Evolutionary conservation across 1,140 invertebrate genomes (phyloP), one percentile per base, ranked within the genome.

Genomic region (Drosophila sulfurigaster): DNA sequence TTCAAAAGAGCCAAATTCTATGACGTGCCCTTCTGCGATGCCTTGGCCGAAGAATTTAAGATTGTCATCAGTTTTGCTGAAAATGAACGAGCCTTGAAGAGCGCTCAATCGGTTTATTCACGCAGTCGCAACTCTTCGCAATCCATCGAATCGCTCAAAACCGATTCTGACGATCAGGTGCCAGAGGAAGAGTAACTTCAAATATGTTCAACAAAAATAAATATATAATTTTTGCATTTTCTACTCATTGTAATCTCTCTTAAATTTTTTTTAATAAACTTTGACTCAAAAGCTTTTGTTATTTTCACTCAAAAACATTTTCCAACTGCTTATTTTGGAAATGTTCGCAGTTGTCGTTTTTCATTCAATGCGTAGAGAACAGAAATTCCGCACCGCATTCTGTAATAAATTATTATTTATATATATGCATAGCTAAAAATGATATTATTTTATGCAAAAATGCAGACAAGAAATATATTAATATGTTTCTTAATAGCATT

Each of bases 41-140:
- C 96, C 73, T 80, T 97, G 1, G 91, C 93, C 16, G 94, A 96
- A 81, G 97, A 98, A 87, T 82, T 97, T 4, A 95, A 95, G 82
- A 97, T 97, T 80, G 95, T 96, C 5, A 65, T 92, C 20, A 78
- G 72, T 38, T 87, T 92, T 63, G 59, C 75, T 20, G 86, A 91
- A 30, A 92, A 92, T 43, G 91, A 89, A 48, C 73, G 88, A 0
- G 59, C 63, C 5, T 56, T 92, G 10, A 92, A 91, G 49, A 92
- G 88, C 43, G 85, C 88, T 3, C 79, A 83, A 30, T 92, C 91
- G 0, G 83, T 92, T 0, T 92, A 92, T 51, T 92, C 91, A 0
- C 83, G 82, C 15, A 92, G 91, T 58, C 81, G 91, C 5, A 92
- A 92, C 49, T 92, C 91, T 5, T 91, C 85, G 1, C 77, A 87